Evolutionary conservation across 1,140 invertebrate species (phyloP).

Genomic region (Nylanderia fulva): DNA sequence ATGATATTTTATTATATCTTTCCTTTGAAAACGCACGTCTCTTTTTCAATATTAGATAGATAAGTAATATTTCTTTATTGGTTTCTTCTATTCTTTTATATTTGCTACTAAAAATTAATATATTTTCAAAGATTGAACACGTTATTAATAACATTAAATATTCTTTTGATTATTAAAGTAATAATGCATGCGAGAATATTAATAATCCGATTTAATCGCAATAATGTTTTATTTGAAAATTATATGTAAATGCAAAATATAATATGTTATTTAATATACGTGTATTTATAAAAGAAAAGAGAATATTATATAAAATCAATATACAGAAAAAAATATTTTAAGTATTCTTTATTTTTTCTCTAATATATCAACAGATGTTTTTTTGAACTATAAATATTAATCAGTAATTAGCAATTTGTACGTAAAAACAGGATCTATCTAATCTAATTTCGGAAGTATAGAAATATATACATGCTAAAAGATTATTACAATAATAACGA

Average conservation of each 20-base stretch:
- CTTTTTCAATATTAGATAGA: background rate
- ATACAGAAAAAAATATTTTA: background rate
- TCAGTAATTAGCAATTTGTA: background rate
- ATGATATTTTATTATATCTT: background rate
- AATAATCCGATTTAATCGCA: background rate
- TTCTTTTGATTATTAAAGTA: constrained; percentile 2
- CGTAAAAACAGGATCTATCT: too few relatives aligned
- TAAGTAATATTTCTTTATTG: background rate
- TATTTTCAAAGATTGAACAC: background rate
- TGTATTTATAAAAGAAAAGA: background rate
- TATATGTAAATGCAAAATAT: background rate
- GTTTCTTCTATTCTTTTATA: background rate
- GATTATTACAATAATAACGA: too few relatives aligned
- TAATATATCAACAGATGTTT: background rate
- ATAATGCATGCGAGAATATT: background rate
- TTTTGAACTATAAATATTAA: background rate
- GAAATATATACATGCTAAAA: too few relatives aligned
- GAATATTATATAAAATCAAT: background rate
- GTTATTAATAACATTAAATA: constrained; percentile 30
- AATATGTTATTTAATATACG: background rate
- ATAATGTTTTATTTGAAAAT: constrained; percentile 6
- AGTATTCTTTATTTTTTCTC: background rate
- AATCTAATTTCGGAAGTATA: too few relatives aligned
- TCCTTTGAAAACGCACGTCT: background rate
- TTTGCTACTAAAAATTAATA: background rate